Evolutionary conservation across 1,140 invertebrate genomes (phyloP).

Genomic region (Lasioglossum albipes): DNA sequence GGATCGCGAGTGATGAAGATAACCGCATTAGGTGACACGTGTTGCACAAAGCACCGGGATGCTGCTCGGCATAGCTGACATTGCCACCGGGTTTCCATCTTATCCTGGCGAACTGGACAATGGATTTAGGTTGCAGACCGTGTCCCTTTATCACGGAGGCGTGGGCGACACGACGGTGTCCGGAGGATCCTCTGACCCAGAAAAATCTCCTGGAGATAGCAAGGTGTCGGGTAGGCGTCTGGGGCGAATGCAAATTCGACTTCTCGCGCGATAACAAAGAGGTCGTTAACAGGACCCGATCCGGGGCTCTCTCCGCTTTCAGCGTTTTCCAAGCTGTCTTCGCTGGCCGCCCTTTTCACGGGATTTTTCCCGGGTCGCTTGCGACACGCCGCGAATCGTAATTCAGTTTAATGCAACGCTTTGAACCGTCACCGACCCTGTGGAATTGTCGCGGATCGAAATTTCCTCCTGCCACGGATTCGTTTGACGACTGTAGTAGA

Average conservation of each 20-base stretch:
- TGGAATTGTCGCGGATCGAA: too few species aligned
- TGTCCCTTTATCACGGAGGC: neutral
- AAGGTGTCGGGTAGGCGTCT: neutral
- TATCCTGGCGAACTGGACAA: neutral
- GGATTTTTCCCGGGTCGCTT: conserved; percentile 30
- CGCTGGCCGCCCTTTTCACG: neutral
- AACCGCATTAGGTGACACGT: too few species aligned
- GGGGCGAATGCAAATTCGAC: conserved; percentile 37
- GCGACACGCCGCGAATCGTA: conserved; percentile 16
- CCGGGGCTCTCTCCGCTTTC: neutral
- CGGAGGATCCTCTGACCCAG: neutral
- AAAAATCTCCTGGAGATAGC: conserved; percentile 7
- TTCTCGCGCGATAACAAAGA: conserved; percentile 32
- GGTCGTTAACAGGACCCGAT: conserved; percentile 34
- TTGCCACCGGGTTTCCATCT: neutral
- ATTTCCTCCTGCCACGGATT: too few species aligned
- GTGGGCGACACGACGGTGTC: too few species aligned
- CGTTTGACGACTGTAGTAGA: too few species aligned
- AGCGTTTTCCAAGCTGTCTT: too few species aligned
- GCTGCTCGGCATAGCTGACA: too few species aligned
- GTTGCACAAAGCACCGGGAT: too few species aligned
- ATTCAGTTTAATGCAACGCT: conserved; percentile 29
- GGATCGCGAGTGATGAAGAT: too few species aligned
- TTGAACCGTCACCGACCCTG: neutral
- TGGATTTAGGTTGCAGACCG: neutral